Evolutionary conservation across 2,888 invertebrate species (phyloP), one percentile per base, ranked within the genome.

Genomic region (Ramazzottius varieornatus): DNA sequence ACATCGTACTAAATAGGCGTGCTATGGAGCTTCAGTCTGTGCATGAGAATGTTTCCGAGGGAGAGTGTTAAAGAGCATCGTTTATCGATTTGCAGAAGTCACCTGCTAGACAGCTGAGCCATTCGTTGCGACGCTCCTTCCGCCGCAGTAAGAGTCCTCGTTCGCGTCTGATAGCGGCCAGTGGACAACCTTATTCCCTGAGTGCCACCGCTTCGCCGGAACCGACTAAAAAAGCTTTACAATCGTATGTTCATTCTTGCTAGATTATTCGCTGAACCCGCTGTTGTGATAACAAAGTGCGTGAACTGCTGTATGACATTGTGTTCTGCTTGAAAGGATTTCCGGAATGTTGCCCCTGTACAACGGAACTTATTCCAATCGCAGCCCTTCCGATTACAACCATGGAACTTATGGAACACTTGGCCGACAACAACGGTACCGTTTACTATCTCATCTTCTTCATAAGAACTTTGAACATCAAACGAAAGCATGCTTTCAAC

Each of bases 61-160:
- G n/a, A n/a, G n/a, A n/a, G n/a, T n/a, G n/a, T n/a, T n/a, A n/a
- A n/a, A n/a, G n/a, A n/a, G 20, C 29, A 8, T 54, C 29, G 20
- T 24, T 54, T 54, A 54, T 54, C 54, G 54, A 54, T 67, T 75
- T 78, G 0, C 75, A 87, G 86, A 89, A 94, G 80, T 92, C 94
- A 8, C 91, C 93, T 32, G 91, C 90, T 73, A 93, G 93, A 79
- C 93, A 94, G 78, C 72, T 81, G 29, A 90, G 94, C 46, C 92
- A 93, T 77, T 91, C 93, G 34, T 81, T 96, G 68, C 83, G 93
- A 73, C 94, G 94, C 78, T 93, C 93, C 71, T 90, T 96, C 78
- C 87, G 93, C 72, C 96, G 94, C 40, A 65, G 40, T 64, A 33
- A 54, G 54, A 54, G 54, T 29, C 20, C n/a, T 24, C 54, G 54